A percentile compares a stretch with the other conserved stretches of the same genome.
Conservation (phyloP, 2,888 invertebrate genomes). For the Euplexia lucipara region DNA sequence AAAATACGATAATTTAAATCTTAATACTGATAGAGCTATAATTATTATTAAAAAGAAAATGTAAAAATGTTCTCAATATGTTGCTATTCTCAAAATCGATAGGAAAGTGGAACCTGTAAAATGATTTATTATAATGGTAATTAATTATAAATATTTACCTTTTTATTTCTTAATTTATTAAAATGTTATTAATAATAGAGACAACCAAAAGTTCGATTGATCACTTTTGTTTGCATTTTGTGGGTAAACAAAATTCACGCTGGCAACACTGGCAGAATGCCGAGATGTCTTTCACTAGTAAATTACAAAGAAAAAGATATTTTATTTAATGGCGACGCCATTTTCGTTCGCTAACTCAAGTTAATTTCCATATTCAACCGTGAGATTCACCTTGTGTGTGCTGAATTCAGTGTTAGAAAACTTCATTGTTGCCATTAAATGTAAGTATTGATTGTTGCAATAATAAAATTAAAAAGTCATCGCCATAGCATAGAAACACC, state of each 20-base stretch:
- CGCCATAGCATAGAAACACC: constrained; percentile 85
- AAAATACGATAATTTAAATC: too few relatives aligned
- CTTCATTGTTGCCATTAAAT: constrained; percentile 85
- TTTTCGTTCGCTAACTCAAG: constrained; percentile 24
- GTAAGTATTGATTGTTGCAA: constrained; percentile 88
- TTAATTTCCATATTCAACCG: neutral
- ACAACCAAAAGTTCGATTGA: neutral
- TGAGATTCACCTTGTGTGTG: constrained; percentile 18
- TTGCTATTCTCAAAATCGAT: neutral
- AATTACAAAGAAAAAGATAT: constrained; percentile 56
- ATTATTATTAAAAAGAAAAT: too few relatives aligned
- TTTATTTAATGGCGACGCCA: constrained; percentile 54
- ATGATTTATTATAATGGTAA: too few relatives aligned
- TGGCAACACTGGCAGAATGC: constrained; percentile 55
- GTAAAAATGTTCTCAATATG: neutral
- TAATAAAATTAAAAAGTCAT: constrained; percentile 80
- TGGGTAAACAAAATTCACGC: constrained; percentile 41
- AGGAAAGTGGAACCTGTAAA: too few relatives aligned
- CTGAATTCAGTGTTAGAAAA: constrained; percentile 39
- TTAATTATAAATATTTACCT: too few relatives aligned
- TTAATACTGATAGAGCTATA: neutral
- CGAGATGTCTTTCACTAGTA: constrained; percentile 48
- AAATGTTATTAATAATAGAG: neutral
- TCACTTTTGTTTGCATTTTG: constrained; percentile 6
- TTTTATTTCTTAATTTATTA: too few relatives aligned